Base-by-base conservation (phyloP, 2,797 vertebrate genomes). In the Dallia pectoralis region DNA sequence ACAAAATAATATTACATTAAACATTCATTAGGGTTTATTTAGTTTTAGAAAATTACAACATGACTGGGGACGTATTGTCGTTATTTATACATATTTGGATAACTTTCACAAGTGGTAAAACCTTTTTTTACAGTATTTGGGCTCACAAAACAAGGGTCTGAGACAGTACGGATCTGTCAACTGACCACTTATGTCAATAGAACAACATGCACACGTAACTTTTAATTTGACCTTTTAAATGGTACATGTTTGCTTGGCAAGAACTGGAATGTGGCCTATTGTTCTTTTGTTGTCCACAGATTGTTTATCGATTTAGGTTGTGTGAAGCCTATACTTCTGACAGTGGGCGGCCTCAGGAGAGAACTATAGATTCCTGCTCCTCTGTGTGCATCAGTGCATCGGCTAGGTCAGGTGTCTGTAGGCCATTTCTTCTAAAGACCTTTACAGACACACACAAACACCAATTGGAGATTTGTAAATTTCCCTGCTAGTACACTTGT, bases 181-280 rank as follows among this genome's bases (percentile, higher is more conserved):
- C 77, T 81, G 84, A 80, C 29, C 77, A 67, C 65, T 85, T 82
- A 76, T 89, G 87, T 90, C 88, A 89, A 88, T 86, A 85, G 51
- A 88, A 86, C 82, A 75, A 76, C 76, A 79, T 79, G 78, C 69
- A 76, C 84, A 85, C 80, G 79, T 81, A 82, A 83, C 82, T 73
- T 89, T 89, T 87, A 72, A 81, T 88, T 87, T 89, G 87, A 89
- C 87, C 90, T 89, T 92, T 89, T 83, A 85, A 86, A 89, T 82
- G 85, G 84, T 14, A 86, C 61, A 18, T 84, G 83, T 90, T 85
- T 86, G 79, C 84, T 79, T 83, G 81, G 69, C 85, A 78, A 79
- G 79, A 79, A 88, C 84, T 80, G 84, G 81, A 81, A 85, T 70
- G 80, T 78, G 64, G 75, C 80, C 85, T 83, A 86, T 88, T 91